Base-by-base conservation (phyloP, 2,888 invertebrate genomes). In the Adineta ricciae region DNA sequence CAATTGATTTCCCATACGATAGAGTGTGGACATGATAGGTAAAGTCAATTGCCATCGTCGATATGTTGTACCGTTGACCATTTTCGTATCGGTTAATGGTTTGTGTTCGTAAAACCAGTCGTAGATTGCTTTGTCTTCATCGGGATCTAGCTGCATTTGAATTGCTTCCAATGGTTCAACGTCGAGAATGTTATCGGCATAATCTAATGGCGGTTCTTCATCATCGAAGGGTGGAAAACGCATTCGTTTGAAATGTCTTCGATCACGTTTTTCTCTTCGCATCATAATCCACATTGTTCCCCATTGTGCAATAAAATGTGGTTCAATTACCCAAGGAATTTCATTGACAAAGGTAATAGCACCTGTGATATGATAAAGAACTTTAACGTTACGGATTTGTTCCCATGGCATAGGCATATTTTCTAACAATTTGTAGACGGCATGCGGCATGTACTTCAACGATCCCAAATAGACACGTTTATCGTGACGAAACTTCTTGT, bases 361-460 rank as follows among this genome's bases (percentile, higher is more conserved):
- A 83, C 99, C 99, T 16, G 99, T 99, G 86, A 99, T 98, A 89
- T 99, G 99, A 90, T 99, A 99, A 14, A 96, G 88, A 8, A 89
- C 97, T 91, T 96, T 95, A 0, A 97, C 97, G 91, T 99, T 99
- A 86, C 99, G 92, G 87, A 99, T 99, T 91, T 99, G 99, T 91
- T 99, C 99, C 99, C 99, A 99, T 0, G 99, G 99, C 99, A 99
- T 99, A 0, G 99, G 99, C 99, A 99, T 99, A 91, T 99, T 99
- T 91, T 99, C 99, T 86, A 99, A 91, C 2, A 99, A 93, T 89
- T 99, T 99, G 92, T 99, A 94, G 11, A 99, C 97, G 14, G 99
- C 99, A 92, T 99, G 99, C 0, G 99, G 99, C 98, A 99, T 99
- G 90, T 99, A 99, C 90, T 99, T 99, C 83, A 99, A 91, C 5